Evolutionary conservation across 1,140 invertebrate genomes (phyloP).

Genomic region (Chironomus tepperi): DNA sequence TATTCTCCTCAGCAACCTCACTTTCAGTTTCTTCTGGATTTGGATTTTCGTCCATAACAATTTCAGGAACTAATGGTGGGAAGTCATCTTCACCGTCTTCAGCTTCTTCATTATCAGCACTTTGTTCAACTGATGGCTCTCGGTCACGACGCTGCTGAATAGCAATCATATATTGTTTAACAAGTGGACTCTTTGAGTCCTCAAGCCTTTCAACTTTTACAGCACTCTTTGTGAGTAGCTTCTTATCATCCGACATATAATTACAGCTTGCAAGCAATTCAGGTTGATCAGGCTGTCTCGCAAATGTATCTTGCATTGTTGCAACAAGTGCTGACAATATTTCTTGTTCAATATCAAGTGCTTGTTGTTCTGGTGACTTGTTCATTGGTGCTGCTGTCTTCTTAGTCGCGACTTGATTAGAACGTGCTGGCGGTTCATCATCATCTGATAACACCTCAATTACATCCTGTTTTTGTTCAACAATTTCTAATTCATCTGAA

Average conservation of each 20-base stretch:
- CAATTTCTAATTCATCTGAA: conserved; percentile 8
- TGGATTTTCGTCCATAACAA: background rate
- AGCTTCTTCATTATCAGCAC: background rate
- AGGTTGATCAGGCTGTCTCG: background rate
- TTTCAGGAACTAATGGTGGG: background rate
- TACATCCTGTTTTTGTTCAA: background rate
- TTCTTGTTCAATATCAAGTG: background rate
- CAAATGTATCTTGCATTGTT: background rate
- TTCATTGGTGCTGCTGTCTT: background rate
- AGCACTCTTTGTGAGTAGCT: background rate
- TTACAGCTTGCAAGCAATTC: background rate
- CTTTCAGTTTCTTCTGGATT: background rate
- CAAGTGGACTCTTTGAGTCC: background rate
- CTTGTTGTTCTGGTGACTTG: background rate
- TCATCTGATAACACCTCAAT: conserved; percentile 5
- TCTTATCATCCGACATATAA: background rate
- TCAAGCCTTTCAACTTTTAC: conserved; percentile 17
- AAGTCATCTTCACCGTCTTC: background rate
- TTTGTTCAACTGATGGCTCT: background rate
- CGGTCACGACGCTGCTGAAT: background rate
- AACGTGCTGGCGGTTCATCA: background rate
- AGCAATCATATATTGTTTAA: conserved; percentile 13
- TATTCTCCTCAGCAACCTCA: background rate
- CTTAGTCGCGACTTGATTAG: background rate
- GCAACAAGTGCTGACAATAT: background rate